These are phyloP conservation scores for Tringa solitaria DNA, from an alignment of 2,113 vertebrate species.

Conservation along the genomic window DNA sequence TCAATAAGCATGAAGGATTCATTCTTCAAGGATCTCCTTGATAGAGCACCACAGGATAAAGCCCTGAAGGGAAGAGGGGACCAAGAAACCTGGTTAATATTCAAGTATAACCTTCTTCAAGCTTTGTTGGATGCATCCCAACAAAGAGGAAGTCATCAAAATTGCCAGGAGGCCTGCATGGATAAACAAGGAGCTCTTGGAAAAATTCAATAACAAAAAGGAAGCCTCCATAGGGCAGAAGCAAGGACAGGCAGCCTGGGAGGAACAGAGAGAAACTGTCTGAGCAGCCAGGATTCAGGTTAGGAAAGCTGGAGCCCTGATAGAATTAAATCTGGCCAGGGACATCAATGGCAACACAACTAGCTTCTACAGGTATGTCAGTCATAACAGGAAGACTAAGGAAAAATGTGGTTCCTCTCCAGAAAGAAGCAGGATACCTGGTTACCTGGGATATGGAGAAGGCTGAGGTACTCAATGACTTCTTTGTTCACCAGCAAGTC, in stretches of 20 bases:
- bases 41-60: not conserved
- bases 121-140: not conserved
- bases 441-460: not conserved
- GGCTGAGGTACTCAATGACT: not conserved
- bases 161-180: not conserved
- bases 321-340: not conserved
- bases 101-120: not conserved
- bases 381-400: not conserved
- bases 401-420: not conserved
- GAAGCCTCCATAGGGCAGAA: not conserved
- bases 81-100: not conserved
- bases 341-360: not conserved
- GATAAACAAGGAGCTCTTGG: not conserved
- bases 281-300: not conserved
- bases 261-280: not conserved
- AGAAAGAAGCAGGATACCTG: not conserved
- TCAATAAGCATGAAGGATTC: not conserved
- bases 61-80: not conserved
- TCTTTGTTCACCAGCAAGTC: not conserved
- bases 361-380: not conserved
- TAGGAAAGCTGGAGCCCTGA: not conserved
- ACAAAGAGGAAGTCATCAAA: not conserved
- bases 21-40: not conserved
- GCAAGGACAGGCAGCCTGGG: not conserved
- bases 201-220: not conserved